Conservation (phyloP, 2,888 invertebrate species). For the Ptychoptera albimana region DNA sequence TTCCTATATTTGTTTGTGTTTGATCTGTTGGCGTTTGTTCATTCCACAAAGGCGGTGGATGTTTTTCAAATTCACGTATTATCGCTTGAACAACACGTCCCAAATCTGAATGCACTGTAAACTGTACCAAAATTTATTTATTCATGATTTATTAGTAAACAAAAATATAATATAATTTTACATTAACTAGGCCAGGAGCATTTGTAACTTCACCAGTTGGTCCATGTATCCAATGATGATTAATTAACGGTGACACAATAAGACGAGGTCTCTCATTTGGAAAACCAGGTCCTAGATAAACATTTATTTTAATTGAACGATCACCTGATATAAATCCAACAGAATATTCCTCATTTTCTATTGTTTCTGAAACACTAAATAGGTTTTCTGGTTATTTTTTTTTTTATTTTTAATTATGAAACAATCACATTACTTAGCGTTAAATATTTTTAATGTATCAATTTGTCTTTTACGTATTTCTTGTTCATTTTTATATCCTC, state of each 20-base stretch:
- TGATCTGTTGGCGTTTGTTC: conserved; percentile 10
- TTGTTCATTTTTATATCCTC: conserved; percentile 37
- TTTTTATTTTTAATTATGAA: neutral
- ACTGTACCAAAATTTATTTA: conserved; percentile 29
- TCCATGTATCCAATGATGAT: conserved; percentile 55
- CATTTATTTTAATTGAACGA: conserved; percentile 47
- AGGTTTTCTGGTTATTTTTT: neutral
- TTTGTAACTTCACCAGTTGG: conserved; percentile 50
- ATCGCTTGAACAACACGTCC: conserved; percentile 68
- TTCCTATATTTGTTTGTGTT: conserved; percentile 1
- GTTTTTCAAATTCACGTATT: conserved; percentile 59
- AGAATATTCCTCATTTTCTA: conserved; percentile 54
- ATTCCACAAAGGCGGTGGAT: conserved; percentile 34
- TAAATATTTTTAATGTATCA: conserved; percentile 67
- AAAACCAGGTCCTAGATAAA: conserved; percentile 51
- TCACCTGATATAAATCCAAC: conserved; percentile 50
- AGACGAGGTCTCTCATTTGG: conserved; percentile 60
- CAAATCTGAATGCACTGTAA: conserved; percentile 61
- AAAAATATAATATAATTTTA: conserved; percentile 21
- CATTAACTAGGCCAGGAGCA: conserved; percentile 61
- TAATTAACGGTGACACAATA: conserved; percentile 45
- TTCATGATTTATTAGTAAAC: conserved; percentile 1
- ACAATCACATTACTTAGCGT: conserved; percentile 47
- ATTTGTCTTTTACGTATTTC: conserved; percentile 55
- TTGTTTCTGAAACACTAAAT: conserved; percentile 50